Percentiles rank a stretch among this genome's conserved stretches.
Conservation (phyloP, 2,888 invertebrate genomes). For the Pecten maximus region DNA sequence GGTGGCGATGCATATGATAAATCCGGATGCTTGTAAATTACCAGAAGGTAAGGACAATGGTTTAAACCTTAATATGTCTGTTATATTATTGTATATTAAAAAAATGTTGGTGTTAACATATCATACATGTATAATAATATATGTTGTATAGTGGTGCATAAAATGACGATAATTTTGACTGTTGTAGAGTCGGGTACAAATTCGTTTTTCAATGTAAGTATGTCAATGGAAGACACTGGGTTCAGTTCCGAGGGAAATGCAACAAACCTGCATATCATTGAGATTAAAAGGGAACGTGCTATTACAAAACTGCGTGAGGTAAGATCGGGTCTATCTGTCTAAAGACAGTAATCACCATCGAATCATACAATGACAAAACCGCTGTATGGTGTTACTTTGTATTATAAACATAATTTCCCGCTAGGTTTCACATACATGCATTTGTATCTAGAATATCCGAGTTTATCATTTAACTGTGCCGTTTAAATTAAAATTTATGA, state of each 20-base stretch:
- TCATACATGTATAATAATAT: too few species aligned
- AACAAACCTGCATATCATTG: neutral
- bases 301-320: neutral
- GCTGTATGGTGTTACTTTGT: too few species aligned
- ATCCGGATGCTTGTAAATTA: neutral
- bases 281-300: neutral
- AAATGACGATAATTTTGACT: neutral
- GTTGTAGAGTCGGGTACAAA: neutral
- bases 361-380: too few species aligned
- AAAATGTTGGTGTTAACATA: neutral
- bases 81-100: too few species aligned
- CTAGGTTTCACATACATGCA: too few species aligned
- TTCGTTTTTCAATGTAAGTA: neutral
- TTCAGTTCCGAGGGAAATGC: neutral
- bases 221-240: neutral
- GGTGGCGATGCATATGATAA: constrained; percentile 36
- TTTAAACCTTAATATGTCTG: neutral
- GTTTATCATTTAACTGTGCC: too few species aligned
- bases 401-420: too few species aligned
- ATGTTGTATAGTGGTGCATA: too few species aligned
- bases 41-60: neutral
- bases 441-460: too few species aligned
- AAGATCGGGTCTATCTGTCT: too few species aligned
- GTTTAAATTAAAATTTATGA: too few species aligned
- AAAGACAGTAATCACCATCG: too few species aligned